Evolutionary conservation across 2,888 invertebrate genomes (phyloP), one percentile per base, ranked within the genome.

Genomic region (Erebia epiphron): DNA sequence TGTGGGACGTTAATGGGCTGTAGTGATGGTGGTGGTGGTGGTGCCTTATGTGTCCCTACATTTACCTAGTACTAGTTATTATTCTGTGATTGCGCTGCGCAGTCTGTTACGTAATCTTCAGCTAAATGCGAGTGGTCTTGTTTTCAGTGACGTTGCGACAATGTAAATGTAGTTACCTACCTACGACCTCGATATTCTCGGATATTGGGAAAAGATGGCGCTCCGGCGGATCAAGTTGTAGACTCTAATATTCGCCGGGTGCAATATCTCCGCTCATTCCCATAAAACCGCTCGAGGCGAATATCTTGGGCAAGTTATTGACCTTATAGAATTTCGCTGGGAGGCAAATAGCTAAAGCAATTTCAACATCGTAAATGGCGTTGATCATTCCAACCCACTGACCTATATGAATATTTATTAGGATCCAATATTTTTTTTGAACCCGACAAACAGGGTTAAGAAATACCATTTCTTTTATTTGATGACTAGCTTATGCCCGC

Each of bases 161-260:
- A 61, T 72, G 69, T 58, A 67, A 75, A 74, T 67, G 57, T 72
- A 62, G 70, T 73, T 73, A 72, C 72, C 63, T 57, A 43, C 60
- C 63, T 57, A 43, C 60, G 49, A 68, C 70, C 52, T 68, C 69
- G 82, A 88, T 88, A 87, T 88, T 87, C 85, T 83, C 86, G 86
- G 88, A 88, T 90, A 90, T 91, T 89, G 88, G 88, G 86, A 87
- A 88, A 87, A 87, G 86, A 86, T 84, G 86, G 84, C 82, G 83
- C 85, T 86, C 63, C 82, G 79, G 80, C 84, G 87, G 88, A 89
- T 90, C 86, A 87, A 75, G 74, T 70, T 83, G 83, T 83, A 84
- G 82, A 64, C 85, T 86, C 88, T 90, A 87, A 90, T 90, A 90
- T 85, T 86, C 84, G 67, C 64, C 73, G 74, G 74, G 67, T 75